A percentile compares a stretch with the other conserved stretches of the same genome.
Evolutionary conservation across 1,140 invertebrate genomes (phyloP).

Genomic region (Gerris buenoi): DNA sequence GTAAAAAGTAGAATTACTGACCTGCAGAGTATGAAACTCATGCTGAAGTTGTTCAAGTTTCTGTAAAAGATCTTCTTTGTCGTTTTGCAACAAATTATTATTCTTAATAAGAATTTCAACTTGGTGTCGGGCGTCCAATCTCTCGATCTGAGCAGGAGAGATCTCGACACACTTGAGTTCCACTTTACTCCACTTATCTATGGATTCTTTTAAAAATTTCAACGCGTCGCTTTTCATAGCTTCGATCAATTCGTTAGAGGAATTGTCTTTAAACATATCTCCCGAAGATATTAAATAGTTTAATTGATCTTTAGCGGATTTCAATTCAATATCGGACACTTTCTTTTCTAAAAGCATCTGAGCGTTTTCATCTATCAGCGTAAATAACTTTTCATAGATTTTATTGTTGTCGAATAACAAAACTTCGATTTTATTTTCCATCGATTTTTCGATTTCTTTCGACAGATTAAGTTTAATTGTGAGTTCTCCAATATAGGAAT

Average conservation of each 20-base stretch:
- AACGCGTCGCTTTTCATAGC: neutral
- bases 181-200: neutral
- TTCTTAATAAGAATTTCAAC: neutral
- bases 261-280: neutral
- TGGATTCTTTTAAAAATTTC: neutral
- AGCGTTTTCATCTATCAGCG: neutral
- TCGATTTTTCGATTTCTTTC: neutral
- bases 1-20: no score
- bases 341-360: neutral
- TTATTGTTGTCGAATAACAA: neutral
- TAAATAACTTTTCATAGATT: neutral
- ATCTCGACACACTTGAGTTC: neutral
- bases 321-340: neutral
- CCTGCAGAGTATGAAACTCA: neutral
- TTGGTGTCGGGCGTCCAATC: neutral
- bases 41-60: neutral
- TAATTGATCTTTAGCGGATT: neutral
- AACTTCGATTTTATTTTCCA: neutral
- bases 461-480: neutral
- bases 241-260: neutral
- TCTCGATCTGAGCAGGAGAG: neutral
- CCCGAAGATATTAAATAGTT: neutral
- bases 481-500: neutral
- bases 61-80: neutral
- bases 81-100: neutral